A percentile compares a stretch with the other conserved stretches of the same genome.
phyloP scores from a whole-genome alignment of 1,140 invertebrate genomes.

The Solenopsis invicta region DNA sequence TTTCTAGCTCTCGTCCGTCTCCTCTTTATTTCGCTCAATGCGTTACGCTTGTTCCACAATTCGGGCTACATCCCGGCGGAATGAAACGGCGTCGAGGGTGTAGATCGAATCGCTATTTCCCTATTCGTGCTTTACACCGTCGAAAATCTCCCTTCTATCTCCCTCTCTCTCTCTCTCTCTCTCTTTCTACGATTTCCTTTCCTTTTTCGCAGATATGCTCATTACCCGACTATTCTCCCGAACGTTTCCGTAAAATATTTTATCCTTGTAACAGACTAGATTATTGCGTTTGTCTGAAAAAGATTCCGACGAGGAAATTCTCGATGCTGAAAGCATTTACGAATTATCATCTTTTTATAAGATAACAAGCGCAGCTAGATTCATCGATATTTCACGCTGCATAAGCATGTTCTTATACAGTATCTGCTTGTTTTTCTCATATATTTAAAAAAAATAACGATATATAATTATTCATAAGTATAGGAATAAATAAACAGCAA shows the following conservation, averaged over 20 bases:
- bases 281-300: neutral
- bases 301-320: neutral
- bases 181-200: neutral
- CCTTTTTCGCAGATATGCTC: conserved; percentile 37
- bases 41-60: conserved; percentile 73
- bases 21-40: conserved; percentile 41
- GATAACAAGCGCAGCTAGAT: conserved; percentile 19
- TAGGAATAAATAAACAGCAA: conserved; percentile 7
- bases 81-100: conserved; percentile 74
- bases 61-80: conserved; percentile 62
- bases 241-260: conserved; percentile 52
- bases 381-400: conserved; percentile 2
- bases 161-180: conserved; percentile 6
- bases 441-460: neutral
- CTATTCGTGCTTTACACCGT: conserved; percentile 71
- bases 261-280: conserved; percentile 28
- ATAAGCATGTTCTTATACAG: neutral
- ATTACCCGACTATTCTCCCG: conserved; percentile 66
- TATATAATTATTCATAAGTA: conserved; percentile 14
- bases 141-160: conserved; percentile 55
- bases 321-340: neutral
- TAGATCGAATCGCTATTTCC: conserved; percentile 75
- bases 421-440: neutral
- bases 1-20: conserved; percentile 31
- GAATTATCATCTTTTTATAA: conserved; percentile 43